phyloP scores from a whole-genome alignment of 2,888 invertebrate species.

The Malacosoma neustria region DNA sequence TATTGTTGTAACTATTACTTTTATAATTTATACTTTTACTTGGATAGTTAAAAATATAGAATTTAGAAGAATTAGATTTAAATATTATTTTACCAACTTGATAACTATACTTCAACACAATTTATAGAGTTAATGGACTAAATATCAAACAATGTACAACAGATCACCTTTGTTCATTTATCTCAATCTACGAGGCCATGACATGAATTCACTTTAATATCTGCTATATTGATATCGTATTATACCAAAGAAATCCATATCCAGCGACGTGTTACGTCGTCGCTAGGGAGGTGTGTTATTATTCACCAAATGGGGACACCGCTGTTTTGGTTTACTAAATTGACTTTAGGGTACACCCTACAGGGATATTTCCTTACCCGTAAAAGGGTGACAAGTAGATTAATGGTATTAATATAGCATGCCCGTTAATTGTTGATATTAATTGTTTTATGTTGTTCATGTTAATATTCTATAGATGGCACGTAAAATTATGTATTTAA shows the following conservation, averaged over 20 bases:
- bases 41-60: no score
- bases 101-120: no score
- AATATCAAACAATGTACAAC: not conserved
- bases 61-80: no score
- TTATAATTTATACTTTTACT: no score
- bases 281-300: conserved; percentile 56
- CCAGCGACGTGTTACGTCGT: conserved; percentile 41
- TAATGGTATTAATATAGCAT: conserved; percentile 50
- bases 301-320: conserved; percentile 46
- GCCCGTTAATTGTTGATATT: conserved; percentile 33
- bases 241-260: conserved; percentile 18
- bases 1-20: no score
- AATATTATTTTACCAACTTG: no score
- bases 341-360: conserved; percentile 41
- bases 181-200: conserved; percentile 32
- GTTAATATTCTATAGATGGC: no score
- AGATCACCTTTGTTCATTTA: conserved; percentile 26
- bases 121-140: no score
- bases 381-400: conserved; percentile 40
- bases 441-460: conserved; percentile 13
- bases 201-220: conserved; percentile 27
- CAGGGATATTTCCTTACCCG: conserved; percentile 37
- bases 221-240: conserved; percentile 33
- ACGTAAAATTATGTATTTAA: no score
- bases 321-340: conserved; percentile 56